These are phyloP conservation scores for Macrosoma leucophasiata DNA, from an alignment of 2,888 invertebrate genomes.

Conservation along the genomic window DNA sequence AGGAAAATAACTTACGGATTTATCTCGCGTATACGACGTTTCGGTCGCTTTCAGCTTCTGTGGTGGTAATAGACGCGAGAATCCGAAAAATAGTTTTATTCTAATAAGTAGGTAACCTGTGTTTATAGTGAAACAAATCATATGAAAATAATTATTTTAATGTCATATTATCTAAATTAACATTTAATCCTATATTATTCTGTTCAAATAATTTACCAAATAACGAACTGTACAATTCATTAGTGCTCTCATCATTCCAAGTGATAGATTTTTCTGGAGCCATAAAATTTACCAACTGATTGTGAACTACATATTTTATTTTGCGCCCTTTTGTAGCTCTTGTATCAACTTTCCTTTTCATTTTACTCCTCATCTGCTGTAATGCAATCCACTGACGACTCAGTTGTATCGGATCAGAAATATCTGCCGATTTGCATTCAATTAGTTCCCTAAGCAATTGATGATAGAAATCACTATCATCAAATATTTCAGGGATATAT, in stretches of 20 bases:
- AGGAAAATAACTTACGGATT: slow-evolving; percentile 8
- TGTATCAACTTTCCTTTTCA: slow-evolving; percentile 95
- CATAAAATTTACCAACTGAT: slow-evolving; percentile 93
- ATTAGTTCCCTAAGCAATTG: slow-evolving; percentile 93
- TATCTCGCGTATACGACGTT: too few species aligned
- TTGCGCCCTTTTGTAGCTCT: slow-evolving; percentile 96
- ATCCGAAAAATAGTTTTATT: slow-evolving; percentile 9
- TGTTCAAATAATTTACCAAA: slow-evolving; percentile 81
- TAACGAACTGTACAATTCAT: slow-evolving; percentile 87
- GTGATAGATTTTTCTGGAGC: slow-evolving; percentile 81
- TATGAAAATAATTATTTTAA: slow-evolving; percentile 33
- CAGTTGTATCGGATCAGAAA: slow-evolving; percentile 89
- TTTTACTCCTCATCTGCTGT: slow-evolving; percentile 92
- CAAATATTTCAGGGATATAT: slow-evolving; percentile 90
- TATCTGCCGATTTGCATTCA: slow-evolving; percentile 89
- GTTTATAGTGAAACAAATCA: slow-evolving; percentile 9
- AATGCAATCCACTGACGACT: slow-evolving; percentile 94
- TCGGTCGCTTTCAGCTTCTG: too few species aligned
- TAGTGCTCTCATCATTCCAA: slow-evolving; percentile 87
- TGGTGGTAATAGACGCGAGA: slow-evolving; percentile 3
- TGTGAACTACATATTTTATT: slow-evolving; percentile 89
- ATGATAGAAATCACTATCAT: slow-evolving; percentile 98
- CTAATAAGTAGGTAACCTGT: slow-evolving; percentile 1
- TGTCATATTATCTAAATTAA: slow-evolving; percentile 48
- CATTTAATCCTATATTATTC: slow-evolving; percentile 56